These are phyloP conservation scores for Alviniconcha marisindica DNA, from an alignment of 1,140 invertebrate genomes.

Conservation along the genomic window DNA sequence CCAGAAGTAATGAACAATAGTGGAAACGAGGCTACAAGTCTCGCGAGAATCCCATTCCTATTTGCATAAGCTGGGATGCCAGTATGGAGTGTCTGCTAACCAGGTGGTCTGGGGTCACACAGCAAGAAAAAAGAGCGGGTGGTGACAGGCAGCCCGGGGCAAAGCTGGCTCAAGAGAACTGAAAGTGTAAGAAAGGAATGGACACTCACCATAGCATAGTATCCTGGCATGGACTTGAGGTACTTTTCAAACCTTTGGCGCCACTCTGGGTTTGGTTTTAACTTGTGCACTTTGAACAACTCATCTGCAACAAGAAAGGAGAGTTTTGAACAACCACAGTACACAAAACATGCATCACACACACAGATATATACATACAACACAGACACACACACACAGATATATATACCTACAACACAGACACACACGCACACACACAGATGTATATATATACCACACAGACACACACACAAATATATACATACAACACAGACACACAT, in stretches of 20 bases:
- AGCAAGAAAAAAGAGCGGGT: too few relatives aligned
- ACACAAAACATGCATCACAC: neutral
- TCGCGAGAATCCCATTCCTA: too few relatives aligned
- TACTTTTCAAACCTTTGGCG: constrained; percentile 89
- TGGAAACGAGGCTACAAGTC: too few relatives aligned
- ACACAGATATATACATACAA: too few relatives aligned
- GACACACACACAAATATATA: neutral
- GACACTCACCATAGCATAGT: constrained; percentile 94
- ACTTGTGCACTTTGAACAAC: constrained; percentile 90
- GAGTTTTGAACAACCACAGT: too few relatives aligned
- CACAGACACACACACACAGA: neutral
- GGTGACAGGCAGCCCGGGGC: neutral
- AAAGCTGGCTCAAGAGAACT: neutral
- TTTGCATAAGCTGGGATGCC: too few relatives aligned
- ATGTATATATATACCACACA: too few relatives aligned
- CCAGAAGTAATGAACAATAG: too few relatives aligned
- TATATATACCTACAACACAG: neutral
- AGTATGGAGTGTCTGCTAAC: too few relatives aligned
- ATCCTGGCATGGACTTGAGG: constrained; percentile 94
- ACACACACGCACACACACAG: neutral
- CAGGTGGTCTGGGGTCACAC: too few relatives aligned
- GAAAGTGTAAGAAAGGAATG: too few relatives aligned
- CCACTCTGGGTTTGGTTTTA: constrained; percentile 81
- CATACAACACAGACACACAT: too few relatives aligned
- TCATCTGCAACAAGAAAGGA: constrained; percentile 82